A percentile compares a stretch with the other conserved stretches of the same genome.
phyloP scores from a whole-genome alignment of 37 sponge, comb jelly and placozoan species.

The Tethya wilhelma region DNA sequence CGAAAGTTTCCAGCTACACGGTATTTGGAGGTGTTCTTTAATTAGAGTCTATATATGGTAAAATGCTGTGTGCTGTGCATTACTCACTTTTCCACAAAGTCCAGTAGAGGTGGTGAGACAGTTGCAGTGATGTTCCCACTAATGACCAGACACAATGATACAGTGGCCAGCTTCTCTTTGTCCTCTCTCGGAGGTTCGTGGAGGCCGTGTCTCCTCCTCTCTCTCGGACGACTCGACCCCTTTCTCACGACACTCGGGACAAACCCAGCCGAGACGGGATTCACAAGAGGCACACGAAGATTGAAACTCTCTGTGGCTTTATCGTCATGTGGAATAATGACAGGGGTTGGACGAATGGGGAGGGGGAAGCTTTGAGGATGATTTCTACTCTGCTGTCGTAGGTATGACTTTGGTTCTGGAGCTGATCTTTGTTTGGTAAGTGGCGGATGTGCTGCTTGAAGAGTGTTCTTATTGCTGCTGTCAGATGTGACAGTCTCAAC shows the following conservation, averaged over 20 bases:
- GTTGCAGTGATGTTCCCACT: conserved; percentile 6
- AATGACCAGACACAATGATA: conserved; percentile 22
- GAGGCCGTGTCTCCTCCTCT: conserved; percentile 7
- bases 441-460: neutral
- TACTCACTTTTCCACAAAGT: conserved; percentile 23
- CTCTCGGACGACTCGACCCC: neutral
- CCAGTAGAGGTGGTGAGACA: conserved; percentile 32
- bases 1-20: no score
- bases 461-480: neutral
- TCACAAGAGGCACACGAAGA: conserved; percentile 4
- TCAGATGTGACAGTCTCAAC: neutral
- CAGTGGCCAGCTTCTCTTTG: neutral
- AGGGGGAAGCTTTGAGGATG: no score
- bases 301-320: no score
- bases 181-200: neutral
- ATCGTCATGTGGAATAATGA: neutral
- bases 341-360: neutral
- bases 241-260: conserved; percentile 3
- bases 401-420: neutral
- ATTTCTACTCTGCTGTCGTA: no score
- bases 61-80: no score
- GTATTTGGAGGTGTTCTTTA: no score
- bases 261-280: neutral
- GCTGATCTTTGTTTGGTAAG: neutral
- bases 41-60: no score